phyloP scores from a whole-genome alignment of 1,140 invertebrate genomes.

The Platyscapa corneri region DNA sequence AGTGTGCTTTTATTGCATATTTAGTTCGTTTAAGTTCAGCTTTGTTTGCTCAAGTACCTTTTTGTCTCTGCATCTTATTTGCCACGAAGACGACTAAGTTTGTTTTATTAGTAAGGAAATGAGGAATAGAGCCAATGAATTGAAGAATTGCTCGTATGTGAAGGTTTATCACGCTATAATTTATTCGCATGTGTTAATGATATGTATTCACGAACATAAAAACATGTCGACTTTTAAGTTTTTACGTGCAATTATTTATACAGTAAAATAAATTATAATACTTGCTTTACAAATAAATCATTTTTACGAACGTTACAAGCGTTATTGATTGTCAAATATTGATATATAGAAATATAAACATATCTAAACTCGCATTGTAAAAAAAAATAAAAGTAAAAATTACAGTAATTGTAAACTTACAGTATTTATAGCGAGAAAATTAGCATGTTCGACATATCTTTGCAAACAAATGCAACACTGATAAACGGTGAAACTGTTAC shows the following conservation, averaged over 20 bases:
- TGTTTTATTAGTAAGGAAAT: constrained; percentile 22
- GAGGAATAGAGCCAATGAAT: constrained; percentile 15
- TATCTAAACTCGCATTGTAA: no score
- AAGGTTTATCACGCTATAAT: background rate
- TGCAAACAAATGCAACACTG: no score
- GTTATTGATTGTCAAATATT: no score
- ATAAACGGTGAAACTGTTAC: no score
- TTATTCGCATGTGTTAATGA: background rate
- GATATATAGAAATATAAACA: no score
- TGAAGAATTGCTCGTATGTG: background rate
- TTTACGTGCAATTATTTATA: no score
- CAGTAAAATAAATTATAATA: background rate
- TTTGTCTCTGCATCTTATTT: background rate
- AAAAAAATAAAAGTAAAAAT: no score
- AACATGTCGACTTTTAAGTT: background rate
- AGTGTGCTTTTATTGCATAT: background rate
- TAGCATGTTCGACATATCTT: no score
- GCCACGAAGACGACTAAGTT: background rate
- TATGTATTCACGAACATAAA: background rate
- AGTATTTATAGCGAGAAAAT: no score
- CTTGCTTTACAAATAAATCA: background rate
- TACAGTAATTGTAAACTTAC: no score
- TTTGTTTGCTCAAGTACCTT: background rate
- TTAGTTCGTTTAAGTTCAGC: background rate
- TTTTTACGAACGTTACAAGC: no score